Evolutionary conservation across 2,113 vertebrate genomes (phyloP), one percentile per base, ranked within the genome.

Genomic region (Chaenogobius annularis): DNA sequence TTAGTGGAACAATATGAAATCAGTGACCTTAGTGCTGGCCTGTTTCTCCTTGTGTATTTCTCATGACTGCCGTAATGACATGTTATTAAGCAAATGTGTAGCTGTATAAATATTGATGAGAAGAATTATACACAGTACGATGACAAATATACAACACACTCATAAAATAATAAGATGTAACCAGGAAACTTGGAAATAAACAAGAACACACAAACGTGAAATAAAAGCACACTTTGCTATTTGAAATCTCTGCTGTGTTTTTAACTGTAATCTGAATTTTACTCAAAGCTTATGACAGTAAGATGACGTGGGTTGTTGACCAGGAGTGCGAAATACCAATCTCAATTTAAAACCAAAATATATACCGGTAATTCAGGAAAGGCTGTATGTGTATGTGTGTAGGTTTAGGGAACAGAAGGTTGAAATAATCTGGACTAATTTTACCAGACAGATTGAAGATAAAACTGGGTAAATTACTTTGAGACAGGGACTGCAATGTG

Each of bases 1-100:
- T 79, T 76, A 63, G 61, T 56, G 69, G 76, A 72, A 66, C 10
- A 79, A 79, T 64, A 50, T 68, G 56, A 81, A 70, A 72, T 77
- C 31, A 64, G 72, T 75, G 56, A 79, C 79, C 75, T 76, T 75
- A 47, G 70, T 50, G 22, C 54, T 65, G 54, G 70, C 47, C 70
- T 78, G 66, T 37, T 81, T 85, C 17, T 12, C 31, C 50, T 10
- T 64, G 55, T 56, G 59, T 12, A 26, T 72, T 48, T 69, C 46
- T 54, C 69, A 65, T 62, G 58, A 64, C 65, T 71, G 55, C 63
- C 54, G 10, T 70, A 76, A 74, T 74, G 43, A 56, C 54, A 64
- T 20, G 50, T 76, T 73, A 43, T 31, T 68, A 44, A 71, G 47
- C 44, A 68, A 72, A 61, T 68, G 15, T 55, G 48, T 20, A 4